Evolutionary conservation across 2,113 vertebrate genomes (phyloP).

Genomic region (Nyctibius bracteatus): DNA sequence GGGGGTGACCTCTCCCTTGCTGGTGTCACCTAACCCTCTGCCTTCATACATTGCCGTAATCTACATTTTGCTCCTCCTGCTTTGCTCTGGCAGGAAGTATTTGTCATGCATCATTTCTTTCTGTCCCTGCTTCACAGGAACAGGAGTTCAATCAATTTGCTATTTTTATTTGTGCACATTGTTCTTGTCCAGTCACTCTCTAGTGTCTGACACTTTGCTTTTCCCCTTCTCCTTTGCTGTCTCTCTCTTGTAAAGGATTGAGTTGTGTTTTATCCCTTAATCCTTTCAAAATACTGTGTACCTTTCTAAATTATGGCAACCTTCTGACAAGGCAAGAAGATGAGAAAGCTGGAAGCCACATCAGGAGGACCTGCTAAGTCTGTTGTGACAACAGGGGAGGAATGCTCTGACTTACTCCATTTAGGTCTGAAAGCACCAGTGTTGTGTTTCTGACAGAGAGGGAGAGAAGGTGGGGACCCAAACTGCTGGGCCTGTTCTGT

Average conservation of each 20-base stretch:
- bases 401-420: conserved; percentile 59
- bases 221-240: neutral
- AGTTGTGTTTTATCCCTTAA: conserved; percentile 77
- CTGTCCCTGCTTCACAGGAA: neutral
- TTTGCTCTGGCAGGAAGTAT: neutral
- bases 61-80: neutral
- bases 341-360: conserved; percentile 73
- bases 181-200: neutral
- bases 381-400: conserved; percentile 79
- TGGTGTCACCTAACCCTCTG: neutral
- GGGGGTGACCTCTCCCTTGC: neutral
- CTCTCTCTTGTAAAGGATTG: conserved; percentile 47
- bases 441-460: conserved; percentile 7
- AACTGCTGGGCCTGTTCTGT: neutral
- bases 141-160: neutral
- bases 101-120: neutral
- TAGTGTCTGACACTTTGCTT: conserved; percentile 66
- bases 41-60: neutral
- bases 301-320: conserved; percentile 73
- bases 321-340: conserved; percentile 76
- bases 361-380: conserved; percentile 66
- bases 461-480: neutral
- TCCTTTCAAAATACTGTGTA: conserved; percentile 72
- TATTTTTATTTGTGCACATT: neutral
- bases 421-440: conserved; percentile 66